Base-by-base conservation (phyloP, 1,140 invertebrate genomes). In the Drosophila funebris region DNA sequence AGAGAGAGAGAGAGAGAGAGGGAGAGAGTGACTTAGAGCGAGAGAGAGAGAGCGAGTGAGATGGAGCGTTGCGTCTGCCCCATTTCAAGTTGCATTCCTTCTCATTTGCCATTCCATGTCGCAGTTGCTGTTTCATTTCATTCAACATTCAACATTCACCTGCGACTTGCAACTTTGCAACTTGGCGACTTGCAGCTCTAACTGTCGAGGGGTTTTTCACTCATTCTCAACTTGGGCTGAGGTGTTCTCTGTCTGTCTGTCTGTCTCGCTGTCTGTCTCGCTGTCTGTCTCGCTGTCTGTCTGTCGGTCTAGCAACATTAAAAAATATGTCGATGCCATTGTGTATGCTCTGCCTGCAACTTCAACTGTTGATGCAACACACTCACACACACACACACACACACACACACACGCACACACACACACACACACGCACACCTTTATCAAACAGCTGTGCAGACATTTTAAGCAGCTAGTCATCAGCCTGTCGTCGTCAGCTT, bases 381-480 rank as follows among this genome's bases (percentile, higher is more conserved):
- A 74, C 58, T 41, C 52, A 62, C 64, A 70, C 53, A 56, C 37
- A 54, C 62, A 48, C 16, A 50, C 52, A 52, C 31, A 63, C 18
- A 66, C 1, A 29, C 8, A 60, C 18, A 31, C 14, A 58, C 13
- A 58, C 22, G 71, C 70, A 64, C 64, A 71, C 60, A 46, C 63
- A 62, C 62, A 74, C 57, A 48, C 43, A 63, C 63, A 50, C 13
- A 41, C 44, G 50, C 31, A 66, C 16, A 60, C 3, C 24, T 8
- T 54, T 18, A 46, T 54, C 66, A 81, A 87, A 85, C 83, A 85
- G 82, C 82, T 87, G 83, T 78, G 83, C 78, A 87, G 82, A 87
- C 82, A 82, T 87, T 85, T 83, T 85, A 85, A 85, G 82, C 82
- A 85, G 82, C 83, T 61, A 69, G 74, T 77, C 74, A 68, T 76